Evolutionary conservation across 1,140 invertebrate genomes (phyloP).

Genomic region (Apis laboriosa): DNA sequence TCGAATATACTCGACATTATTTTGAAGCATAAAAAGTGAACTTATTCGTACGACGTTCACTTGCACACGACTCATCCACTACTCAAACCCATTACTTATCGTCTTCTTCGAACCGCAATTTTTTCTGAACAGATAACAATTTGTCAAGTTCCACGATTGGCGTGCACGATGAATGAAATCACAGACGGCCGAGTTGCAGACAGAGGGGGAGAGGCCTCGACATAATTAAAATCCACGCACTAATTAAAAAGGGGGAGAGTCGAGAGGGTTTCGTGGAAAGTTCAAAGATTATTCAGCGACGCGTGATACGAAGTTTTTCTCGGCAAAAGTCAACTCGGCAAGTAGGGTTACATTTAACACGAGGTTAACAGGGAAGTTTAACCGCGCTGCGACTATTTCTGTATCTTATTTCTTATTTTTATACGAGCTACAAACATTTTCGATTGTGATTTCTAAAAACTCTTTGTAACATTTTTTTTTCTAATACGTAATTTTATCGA

Average conservation of each 20-base stretch:
- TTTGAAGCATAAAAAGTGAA: no score
- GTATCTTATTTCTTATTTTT: not conserved
- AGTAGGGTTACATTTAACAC: not conserved
- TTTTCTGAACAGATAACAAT: not conserved
- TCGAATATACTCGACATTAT: no score
- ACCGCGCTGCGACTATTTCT: not conserved
- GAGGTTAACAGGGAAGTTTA: slow-evolving; percentile 1
- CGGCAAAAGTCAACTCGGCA: slow-evolving; percentile 22
- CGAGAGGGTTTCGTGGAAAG: not conserved
- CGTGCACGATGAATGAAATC: slow-evolving; percentile 2
- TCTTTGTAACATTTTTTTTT: not conserved
- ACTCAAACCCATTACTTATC: no score
- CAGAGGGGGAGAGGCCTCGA: not conserved
- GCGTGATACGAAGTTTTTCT: not conserved
- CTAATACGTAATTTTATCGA: not conserved
- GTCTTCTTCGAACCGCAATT: not conserved
- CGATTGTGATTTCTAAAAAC: slow-evolving; percentile 4
- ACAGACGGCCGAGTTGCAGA: no score
- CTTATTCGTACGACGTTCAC: no score
- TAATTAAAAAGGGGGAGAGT: slow-evolving; percentile 25
- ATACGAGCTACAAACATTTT: not conserved
- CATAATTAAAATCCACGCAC: slow-evolving; percentile 49
- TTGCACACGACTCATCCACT: no score
- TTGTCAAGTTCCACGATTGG: not conserved
- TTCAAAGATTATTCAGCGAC: slow-evolving; percentile 31